Conservation (phyloP, 2,797 vertebrate species). For the Heteromormyrus szaboi region DNA sequence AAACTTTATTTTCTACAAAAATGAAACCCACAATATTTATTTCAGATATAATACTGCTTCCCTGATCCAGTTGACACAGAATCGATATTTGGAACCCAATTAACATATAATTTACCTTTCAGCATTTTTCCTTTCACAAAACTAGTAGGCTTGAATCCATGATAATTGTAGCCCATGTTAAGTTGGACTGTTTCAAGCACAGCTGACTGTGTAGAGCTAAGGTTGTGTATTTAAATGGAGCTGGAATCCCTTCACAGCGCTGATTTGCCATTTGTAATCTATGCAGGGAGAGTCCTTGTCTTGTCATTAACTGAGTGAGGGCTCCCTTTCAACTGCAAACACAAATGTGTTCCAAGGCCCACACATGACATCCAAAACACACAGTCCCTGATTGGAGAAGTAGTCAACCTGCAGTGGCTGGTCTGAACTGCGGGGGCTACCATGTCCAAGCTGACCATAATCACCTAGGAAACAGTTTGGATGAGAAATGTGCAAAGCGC, state of each 20-base stretch:
- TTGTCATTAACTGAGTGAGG: not conserved
- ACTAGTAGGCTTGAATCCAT: not conserved
- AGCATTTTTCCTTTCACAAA: not conserved
- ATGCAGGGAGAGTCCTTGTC: not conserved
- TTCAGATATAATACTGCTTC: not conserved
- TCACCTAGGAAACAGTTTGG: conserved; percentile 61
- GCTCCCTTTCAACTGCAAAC: conserved; percentile 45
- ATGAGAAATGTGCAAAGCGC: not conserved
- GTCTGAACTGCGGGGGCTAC: conserved; percentile 60
- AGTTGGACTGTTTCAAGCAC: not conserved
- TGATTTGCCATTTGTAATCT: not conserved
- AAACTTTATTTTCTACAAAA: conserved; percentile 5
- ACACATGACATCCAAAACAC: conserved; percentile 70
- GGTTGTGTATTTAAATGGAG: not conserved
- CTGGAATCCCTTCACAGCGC: not conserved
- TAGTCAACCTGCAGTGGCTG: conserved; percentile 63
- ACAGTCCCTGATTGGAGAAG: conserved; percentile 57
- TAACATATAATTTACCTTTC: not conserved
- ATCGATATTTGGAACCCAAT: not conserved
- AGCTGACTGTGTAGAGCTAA: not conserved
- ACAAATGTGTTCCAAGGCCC: conserved; percentile 85
- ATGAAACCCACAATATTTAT: not conserved
- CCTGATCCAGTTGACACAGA: not conserved
- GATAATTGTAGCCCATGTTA: not conserved
- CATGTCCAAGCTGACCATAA: conserved; percentile 86